These are phyloP conservation scores for Porites australiensis DNA, from an alignment of 64 coral and sea anemone genomes.

Conservation along the genomic window DNA sequence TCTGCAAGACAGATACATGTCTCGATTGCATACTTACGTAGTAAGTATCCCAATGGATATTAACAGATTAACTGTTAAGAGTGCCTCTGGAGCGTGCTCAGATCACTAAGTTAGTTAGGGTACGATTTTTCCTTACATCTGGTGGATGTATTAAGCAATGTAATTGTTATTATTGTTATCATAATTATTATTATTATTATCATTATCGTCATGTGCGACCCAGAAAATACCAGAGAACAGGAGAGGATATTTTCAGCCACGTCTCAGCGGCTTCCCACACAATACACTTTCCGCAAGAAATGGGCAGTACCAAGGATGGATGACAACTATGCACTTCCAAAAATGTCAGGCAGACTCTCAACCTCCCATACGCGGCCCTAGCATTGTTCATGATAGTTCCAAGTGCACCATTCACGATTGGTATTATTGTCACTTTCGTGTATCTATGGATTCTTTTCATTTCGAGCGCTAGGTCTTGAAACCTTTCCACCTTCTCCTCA, in stretches of 20 bases:
- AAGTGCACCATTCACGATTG: slow-evolving; percentile 17
- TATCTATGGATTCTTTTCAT: not conserved
- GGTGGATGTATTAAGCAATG: no score
- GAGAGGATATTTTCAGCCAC: not conserved
- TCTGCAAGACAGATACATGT: no score
- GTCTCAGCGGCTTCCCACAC: not conserved
- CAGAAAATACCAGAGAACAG: no score
- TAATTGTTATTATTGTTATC: no score
- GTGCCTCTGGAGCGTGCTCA: no score
- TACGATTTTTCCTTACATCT: no score
- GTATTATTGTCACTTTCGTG: slow-evolving; percentile 16
- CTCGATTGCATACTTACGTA: no score
- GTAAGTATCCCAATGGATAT: no score
- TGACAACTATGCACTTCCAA: not conserved
- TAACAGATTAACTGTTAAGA: no score
- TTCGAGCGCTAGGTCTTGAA: slow-evolving; percentile 17
- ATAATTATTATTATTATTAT: no score
- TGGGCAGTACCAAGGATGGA: not conserved
- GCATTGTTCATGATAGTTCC: not conserved
- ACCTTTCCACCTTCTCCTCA: slow-evolving; percentile 14
- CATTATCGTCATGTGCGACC: no score
- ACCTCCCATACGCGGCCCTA: not conserved
- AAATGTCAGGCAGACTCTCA: not conserved
- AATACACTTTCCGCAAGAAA: not conserved
- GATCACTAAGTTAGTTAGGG: no score